Evolutionary conservation across 92 coral and sea anemone species (phyloP).

Genomic region (Diadumene lineata): DNA sequence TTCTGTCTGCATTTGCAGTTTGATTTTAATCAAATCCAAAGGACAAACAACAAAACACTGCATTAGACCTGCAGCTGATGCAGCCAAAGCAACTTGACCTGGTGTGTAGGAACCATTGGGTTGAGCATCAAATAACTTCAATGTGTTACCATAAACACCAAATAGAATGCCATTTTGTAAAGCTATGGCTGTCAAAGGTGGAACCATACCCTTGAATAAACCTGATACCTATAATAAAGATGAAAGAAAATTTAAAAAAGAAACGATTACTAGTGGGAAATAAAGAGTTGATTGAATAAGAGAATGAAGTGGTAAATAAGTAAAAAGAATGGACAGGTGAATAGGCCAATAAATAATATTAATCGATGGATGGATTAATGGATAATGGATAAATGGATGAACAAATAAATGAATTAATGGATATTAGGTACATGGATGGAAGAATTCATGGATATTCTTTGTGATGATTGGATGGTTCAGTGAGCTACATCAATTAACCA

Average conservation of each 20-base stretch:
- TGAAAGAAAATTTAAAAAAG: not conserved
- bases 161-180: constrained; percentile 76
- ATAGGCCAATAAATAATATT: no score
- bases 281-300: not conserved
- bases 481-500: no score
- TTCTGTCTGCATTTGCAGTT: constrained; percentile 96
- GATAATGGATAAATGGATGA: not conserved
- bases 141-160: constrained; percentile 71
- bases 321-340: not conserved
- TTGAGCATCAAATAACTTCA: constrained; percentile 46
- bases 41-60: constrained; percentile 77
- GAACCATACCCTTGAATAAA: constrained; percentile 78
- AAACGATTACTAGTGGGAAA: not conserved
- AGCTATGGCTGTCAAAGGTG: constrained; percentile 76
- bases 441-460: not conserved
- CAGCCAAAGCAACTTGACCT: constrained; percentile 77
- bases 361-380: not conserved
- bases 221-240: constrained; percentile 59
- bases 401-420: not conserved
- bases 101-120: constrained; percentile 42
- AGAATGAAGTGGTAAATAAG: not conserved
- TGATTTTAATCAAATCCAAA: constrained; percentile 84
- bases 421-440: not conserved
- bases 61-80: constrained; percentile 76
- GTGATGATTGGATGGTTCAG: not conserved